Evolutionary conservation across 2,797 vertebrate genomes (phyloP), one percentile per base, ranked within the genome.

Genomic region (Holocentrus rufus): DNA sequence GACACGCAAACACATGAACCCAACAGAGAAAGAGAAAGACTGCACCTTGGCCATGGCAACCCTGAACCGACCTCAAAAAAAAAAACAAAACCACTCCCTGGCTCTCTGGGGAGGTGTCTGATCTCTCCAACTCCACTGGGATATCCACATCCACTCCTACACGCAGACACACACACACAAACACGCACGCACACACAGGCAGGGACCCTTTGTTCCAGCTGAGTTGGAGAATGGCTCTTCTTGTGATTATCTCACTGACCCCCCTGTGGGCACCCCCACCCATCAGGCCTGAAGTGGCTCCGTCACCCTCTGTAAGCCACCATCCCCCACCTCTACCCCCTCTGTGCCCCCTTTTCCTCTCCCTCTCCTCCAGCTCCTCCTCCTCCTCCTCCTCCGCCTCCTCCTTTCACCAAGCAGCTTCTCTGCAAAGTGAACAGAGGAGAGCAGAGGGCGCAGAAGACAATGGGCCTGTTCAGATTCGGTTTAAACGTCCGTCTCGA

Each of bases 201-300:
- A 82, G 44, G 76, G 85, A 79, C 74, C 84, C 89, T 89, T 89
- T 90, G 91, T 88, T 90, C 82, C 83, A 79, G 83, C 86, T 71
- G 85, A 88, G 83, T 74, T 67, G 79, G 86, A 90, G 88, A 92
- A 90, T 88, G 80, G 83, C 62, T 85, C 82, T 86, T 79, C 84
- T 90, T 92, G 87, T 90, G 89, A 90, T 90, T 91, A 88, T 89
- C 89, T 89, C 89, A 86, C 70, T 74, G 70, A 68, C 59, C 62
- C 80, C 72, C 58, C 9, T 17, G 14, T 50, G 7, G 7, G 27
- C 49, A 17, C 34, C 67, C 47, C 62, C 59, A 84, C 58, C 61
- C 72, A 85, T 80, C 74, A 49, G 52, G 61, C 62, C 66, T 87
- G 73, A 86, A 87, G 85, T 84, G 82, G 65, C 79, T 84, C 82